A percentile compares a stretch with the other conserved stretches of the same genome.
Conservation (phyloP, 1,140 invertebrate species). For the Trigoniulus corallinus region DNA sequence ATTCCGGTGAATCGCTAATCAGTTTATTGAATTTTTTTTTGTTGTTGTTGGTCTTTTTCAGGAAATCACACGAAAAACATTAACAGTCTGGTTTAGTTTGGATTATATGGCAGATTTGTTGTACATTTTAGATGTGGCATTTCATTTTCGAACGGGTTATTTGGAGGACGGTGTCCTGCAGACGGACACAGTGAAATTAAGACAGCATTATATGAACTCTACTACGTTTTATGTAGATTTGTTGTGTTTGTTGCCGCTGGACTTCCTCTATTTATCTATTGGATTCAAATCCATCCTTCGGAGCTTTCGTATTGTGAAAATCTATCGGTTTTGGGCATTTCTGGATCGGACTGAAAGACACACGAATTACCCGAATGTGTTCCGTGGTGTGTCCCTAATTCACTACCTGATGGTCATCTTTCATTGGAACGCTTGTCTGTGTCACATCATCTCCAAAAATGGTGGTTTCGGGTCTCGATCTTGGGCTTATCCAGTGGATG, state of each 20-base stretch:
- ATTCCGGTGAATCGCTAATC: no score
- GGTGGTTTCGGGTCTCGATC: conserved; percentile 79
- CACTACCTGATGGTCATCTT: conserved; percentile 96
- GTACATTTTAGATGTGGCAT: conserved; percentile 88
- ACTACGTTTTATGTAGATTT: conserved; percentile 98
- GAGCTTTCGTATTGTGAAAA: conserved; percentile 93
- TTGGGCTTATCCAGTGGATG: conserved; percentile 57
- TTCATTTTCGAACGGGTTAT: conserved; percentile 94
- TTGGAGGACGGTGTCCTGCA: conserved; percentile 91
- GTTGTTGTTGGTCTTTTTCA: conserved; percentile 22
- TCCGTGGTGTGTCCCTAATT: conserved; percentile 77
- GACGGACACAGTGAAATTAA: conserved; percentile 79
- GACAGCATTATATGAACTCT: conserved; percentile 96
- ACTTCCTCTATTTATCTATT: conserved; percentile 95
- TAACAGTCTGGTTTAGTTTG: conserved; percentile 86
- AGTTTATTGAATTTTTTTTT: conserved; percentile 25
- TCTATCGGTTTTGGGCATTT: conserved; percentile 96
- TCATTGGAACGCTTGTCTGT: conserved; percentile 98
- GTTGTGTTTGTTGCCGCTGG: conserved; percentile 87
- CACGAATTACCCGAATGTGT: conserved; percentile 96
- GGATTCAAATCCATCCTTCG: conserved; percentile 94
- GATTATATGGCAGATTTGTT: conserved; percentile 94
- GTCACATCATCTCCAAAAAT: conserved; percentile 88
- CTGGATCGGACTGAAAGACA: conserved; percentile 95
- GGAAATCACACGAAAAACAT: conserved; percentile 52